These are phyloP conservation scores for Protobothrops flavoviridis DNA, from an alignment of 2,113 vertebrate species.

Conservation along the genomic window DNA sequence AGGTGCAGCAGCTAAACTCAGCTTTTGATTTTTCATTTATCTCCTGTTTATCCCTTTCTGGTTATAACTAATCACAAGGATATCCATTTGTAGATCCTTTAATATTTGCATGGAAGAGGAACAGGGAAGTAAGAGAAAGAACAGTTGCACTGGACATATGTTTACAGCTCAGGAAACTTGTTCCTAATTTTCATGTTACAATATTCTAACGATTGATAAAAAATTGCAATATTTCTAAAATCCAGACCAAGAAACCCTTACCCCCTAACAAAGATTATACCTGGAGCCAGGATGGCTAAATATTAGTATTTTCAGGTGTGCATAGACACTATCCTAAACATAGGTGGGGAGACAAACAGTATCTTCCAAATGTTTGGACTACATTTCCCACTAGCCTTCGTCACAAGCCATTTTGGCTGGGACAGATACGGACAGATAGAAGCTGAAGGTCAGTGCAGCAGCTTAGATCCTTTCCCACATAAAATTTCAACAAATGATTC, in stretches of 20 bases:
- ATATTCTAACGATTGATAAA: background rate
- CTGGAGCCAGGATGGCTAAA: background rate
- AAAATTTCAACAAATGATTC: background rate
- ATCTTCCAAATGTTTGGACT: background rate
- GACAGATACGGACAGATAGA: background rate
- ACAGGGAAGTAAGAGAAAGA: background rate
- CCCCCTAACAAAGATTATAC: background rate
- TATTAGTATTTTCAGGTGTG: background rate
- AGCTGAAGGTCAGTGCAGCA: background rate
- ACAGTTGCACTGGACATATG: constrained; percentile 3
- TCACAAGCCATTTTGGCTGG: background rate
- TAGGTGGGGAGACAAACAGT: background rate
- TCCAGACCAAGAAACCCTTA: background rate
- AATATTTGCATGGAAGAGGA: background rate
- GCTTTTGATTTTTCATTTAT: constrained; percentile 28
- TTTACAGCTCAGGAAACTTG: constrained; percentile 5
- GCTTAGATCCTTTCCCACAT: background rate
- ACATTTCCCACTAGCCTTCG: background rate
- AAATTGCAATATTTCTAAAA: background rate
- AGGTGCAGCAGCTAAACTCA: background rate
- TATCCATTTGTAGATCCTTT: constrained; percentile 35
- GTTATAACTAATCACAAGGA: constrained; percentile 44
- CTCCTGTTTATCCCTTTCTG: constrained; percentile 34
- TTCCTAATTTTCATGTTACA: background rate
- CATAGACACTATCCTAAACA: background rate